phyloP scores from a whole-genome alignment of 2,888 invertebrate species.

The Drosophila aldrichi region DNA sequence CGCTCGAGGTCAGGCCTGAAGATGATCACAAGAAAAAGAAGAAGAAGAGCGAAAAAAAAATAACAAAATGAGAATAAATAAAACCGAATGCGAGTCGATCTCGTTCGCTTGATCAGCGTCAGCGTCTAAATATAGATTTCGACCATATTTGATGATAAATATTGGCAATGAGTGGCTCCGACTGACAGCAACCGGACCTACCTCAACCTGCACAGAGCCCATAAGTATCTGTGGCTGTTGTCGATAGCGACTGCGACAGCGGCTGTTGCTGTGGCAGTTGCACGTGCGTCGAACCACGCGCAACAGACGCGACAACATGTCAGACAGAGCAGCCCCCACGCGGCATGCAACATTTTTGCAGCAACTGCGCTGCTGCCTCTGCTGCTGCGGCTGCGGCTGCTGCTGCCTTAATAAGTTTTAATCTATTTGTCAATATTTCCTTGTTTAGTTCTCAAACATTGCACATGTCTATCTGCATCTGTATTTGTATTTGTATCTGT shows the following conservation, averaged over 20 bases:
- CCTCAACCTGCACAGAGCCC: slow-evolving; percentile 66
- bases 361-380: slow-evolving; percentile 37
- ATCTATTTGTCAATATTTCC: slow-evolving; percentile 81
- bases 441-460: slow-evolving; percentile 77
- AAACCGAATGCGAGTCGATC: slow-evolving; percentile 30
- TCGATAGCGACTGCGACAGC: not conserved
- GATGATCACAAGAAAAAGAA: slow-evolving; percentile 22
- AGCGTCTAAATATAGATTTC: slow-evolving; percentile 81
- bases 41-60: slow-evolving; percentile 6
- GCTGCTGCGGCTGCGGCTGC: not conserved
- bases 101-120: slow-evolving; percentile 37
- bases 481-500: slow-evolving; percentile 28
- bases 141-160: slow-evolving; percentile 82
- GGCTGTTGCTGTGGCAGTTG: slow-evolving; percentile 36
- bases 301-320: slow-evolving; percentile 67
- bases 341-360: slow-evolving; percentile 62
- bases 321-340: slow-evolving; percentile 68
- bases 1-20: slow-evolving; percentile 60
- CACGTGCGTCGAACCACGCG: slow-evolving; percentile 62
- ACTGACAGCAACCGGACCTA: slow-evolving; percentile 63
- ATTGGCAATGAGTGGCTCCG: slow-evolving; percentile 73
- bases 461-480: slow-evolving; percentile 43
- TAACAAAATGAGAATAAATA: not conserved
- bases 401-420: slow-evolving; percentile 76
- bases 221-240: slow-evolving; percentile 23